Evolutionary conservation across 37 sponge, comb jelly and placozoan species (phyloP).

Genomic region (Theonella swinhoei): DNA sequence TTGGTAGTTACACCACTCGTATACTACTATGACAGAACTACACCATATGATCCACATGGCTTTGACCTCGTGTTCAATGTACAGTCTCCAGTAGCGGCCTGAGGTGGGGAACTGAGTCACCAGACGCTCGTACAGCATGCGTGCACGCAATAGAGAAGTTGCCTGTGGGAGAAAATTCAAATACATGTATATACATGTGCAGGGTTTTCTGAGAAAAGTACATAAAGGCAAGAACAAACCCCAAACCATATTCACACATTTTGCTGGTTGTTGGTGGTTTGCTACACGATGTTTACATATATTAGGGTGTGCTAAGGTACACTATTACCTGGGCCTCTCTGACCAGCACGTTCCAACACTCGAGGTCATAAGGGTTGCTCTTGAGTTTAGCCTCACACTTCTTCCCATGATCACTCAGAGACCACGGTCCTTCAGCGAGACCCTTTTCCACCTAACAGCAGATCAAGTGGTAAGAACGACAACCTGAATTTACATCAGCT

Average conservation of each 20-base stretch:
- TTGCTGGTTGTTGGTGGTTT: no score
- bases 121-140: slow-evolving; percentile 88
- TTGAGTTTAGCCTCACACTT: slow-evolving; percentile 86
- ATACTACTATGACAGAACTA: neutral
- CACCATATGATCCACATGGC: neutral
- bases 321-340: slow-evolving; percentile 94
- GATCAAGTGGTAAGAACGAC: no score
- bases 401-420: slow-evolving; percentile 77
- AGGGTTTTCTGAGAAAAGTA: no score
- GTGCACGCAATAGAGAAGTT: slow-evolving; percentile 57
- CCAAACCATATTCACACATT: no score
- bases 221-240: neutral
- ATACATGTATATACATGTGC: neutral
- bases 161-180: slow-evolving; percentile 12
- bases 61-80: slow-evolving; percentile 97
- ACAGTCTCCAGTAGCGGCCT: slow-evolving; percentile 95
- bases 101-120: slow-evolving; percentile 88
- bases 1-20: no score
- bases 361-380: slow-evolving; percentile 83
- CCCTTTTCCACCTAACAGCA: neutral
- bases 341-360: slow-evolving; percentile 87
- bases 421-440: slow-evolving; percentile 67
- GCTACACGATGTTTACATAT: no score
- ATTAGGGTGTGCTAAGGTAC: no score
- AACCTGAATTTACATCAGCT: no score